Conservation (phyloP, 2,888 invertebrate genomes). For the Cerastis leucographa region DNA sequence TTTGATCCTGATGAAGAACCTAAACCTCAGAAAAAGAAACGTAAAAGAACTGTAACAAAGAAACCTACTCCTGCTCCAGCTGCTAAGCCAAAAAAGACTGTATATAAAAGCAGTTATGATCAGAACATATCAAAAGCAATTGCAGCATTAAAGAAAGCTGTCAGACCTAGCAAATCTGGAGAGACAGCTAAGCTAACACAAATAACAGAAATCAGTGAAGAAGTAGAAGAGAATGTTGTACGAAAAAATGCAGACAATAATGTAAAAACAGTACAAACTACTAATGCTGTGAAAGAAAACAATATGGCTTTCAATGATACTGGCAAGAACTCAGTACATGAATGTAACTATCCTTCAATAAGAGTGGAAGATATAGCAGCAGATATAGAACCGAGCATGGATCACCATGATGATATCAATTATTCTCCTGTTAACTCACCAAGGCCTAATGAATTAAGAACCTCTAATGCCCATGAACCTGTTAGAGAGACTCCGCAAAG, state of each 20-base stretch:
- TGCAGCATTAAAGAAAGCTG: slow-evolving; percentile 76
- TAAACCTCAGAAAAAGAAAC: slow-evolving; percentile 83
- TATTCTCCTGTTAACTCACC: slow-evolving; percentile 86
- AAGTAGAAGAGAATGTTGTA: slow-evolving; percentile 12
- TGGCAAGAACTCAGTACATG: slow-evolving; percentile 52
- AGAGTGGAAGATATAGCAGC: slow-evolving; percentile 85
- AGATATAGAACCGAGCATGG: slow-evolving; percentile 77
- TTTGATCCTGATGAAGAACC: slow-evolving; percentile 88
- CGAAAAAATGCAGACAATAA: slow-evolving; percentile 28
- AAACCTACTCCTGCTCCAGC: slow-evolving; percentile 68
- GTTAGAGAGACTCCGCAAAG: slow-evolving; percentile 51
- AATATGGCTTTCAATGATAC: slow-evolving; percentile 47
- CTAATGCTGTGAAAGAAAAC: slow-evolving; percentile 18
- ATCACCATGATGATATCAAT: slow-evolving; percentile 76
- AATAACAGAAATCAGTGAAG: slow-evolving; percentile 42
- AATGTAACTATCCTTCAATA: slow-evolving; percentile 77
- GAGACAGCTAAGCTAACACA: slow-evolving; percentile 41
- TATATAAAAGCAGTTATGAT: slow-evolving; percentile 81
- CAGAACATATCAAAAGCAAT: slow-evolving; percentile 83
- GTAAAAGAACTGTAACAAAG: slow-evolving; percentile 73
- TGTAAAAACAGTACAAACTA: slow-evolving; percentile 11
- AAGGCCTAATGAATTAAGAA: slow-evolving; percentile 57
- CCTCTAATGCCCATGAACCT: slow-evolving; percentile 31
- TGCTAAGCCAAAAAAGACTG: slow-evolving; percentile 75
- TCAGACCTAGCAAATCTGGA: slow-evolving; percentile 62